A percentile compares a stretch with the other conserved stretches of the same genome.
Conservation (phyloP, 2,113 vertebrate genomes). For the Aldabrachelys gigantea region DNA sequence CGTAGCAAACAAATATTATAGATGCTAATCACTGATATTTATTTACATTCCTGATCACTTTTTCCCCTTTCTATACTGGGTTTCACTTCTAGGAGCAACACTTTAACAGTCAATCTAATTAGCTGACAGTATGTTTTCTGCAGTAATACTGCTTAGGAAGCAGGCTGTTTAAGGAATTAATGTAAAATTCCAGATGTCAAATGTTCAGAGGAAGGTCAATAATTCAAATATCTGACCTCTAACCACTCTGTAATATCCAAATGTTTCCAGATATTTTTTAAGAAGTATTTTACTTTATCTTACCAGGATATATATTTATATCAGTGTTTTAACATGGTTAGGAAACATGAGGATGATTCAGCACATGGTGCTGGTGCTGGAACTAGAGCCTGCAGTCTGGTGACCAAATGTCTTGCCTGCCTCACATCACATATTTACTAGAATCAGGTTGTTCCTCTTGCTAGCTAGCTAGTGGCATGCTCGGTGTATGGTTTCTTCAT, state of each 20-base stretch:
- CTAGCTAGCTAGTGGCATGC: not conserved
- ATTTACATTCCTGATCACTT: constrained; percentile 1
- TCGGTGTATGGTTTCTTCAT: not conserved
- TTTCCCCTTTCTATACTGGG: not conserved
- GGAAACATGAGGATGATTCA: not conserved
- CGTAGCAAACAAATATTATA: not conserved
- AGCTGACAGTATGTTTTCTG: not conserved
- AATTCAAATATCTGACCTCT: constrained; percentile 35
- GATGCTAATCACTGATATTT: not conserved
- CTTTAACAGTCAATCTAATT: constrained; percentile 44
- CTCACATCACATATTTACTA: not conserved
- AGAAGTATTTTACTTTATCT: not conserved
- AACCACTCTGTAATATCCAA: not conserved
- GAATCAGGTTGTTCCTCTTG: not conserved
- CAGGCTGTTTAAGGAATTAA: too few relatives aligned
- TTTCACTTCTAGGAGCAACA: constrained; percentile 37
- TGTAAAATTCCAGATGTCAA: constrained; percentile 6
- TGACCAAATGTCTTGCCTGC: not conserved
- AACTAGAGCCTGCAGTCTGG: too few relatives aligned
- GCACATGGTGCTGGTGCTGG: too few relatives aligned
- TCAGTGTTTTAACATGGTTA: not conserved
- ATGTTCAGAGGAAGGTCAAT: constrained; percentile 5
- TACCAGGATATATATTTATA: not conserved
- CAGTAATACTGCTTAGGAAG: not conserved
- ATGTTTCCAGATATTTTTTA: not conserved